Evolutionary conservation across 2,797 vertebrate genomes (phyloP).

Genomic region (Sebastes nivosus): DNA sequence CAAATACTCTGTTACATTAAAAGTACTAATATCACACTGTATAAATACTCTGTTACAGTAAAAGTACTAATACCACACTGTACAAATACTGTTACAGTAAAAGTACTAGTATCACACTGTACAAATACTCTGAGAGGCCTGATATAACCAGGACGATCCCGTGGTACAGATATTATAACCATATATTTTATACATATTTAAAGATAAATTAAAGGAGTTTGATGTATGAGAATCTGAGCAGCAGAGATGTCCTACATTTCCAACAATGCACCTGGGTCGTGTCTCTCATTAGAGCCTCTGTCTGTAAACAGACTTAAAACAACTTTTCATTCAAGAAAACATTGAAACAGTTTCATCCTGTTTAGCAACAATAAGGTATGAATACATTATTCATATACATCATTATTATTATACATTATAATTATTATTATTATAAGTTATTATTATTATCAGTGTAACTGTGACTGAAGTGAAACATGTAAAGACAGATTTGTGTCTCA

Average conservation of each 20-base stretch:
- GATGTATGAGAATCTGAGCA: neutral
- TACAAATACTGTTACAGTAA: no score
- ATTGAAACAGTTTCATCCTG: neutral
- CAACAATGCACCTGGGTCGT: neutral
- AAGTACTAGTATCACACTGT: no score
- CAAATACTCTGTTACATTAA: no score
- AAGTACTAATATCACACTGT: no score
- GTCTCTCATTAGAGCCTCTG: neutral
- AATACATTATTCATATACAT: neutral
- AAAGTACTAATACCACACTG: no score
- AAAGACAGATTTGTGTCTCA: slow-evolving; percentile 11
- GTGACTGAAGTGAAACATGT: neutral
- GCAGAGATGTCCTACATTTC: neutral
- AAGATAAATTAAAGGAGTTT: neutral
- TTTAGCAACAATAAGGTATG: neutral
- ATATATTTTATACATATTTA: neutral
- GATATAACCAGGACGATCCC: neutral
- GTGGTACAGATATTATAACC: neutral
- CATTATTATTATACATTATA: neutral
- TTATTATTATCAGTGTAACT: neutral
- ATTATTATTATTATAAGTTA: neutral
- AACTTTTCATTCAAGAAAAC: neutral
- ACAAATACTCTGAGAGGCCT: no score
- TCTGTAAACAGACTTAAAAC: neutral
- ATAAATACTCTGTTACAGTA: no score